These are phyloP conservation scores for Maconellicoccus hirsutus DNA, from an alignment of 1,140 invertebrate genomes.

Conservation along the genomic window DNA sequence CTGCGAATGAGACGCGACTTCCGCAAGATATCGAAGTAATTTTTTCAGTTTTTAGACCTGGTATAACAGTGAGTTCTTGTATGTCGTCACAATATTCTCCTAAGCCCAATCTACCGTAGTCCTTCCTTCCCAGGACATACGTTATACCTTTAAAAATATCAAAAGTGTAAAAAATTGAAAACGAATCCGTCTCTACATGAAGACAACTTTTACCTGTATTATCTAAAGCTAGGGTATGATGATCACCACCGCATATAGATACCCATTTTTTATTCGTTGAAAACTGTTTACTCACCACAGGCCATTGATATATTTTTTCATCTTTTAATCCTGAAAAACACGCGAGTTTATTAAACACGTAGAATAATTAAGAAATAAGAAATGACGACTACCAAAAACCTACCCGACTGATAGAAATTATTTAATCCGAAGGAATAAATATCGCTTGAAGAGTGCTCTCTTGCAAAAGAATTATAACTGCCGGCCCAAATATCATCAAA, in stretches of 20 bases:
- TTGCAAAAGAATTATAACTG: slow-evolving; percentile 69
- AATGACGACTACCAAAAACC: slow-evolving; percentile 29
- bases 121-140: slow-evolving; percentile 67
- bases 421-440: slow-evolving; percentile 87
- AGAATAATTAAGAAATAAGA: too few species aligned
- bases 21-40: slow-evolving; percentile 62
- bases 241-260: slow-evolving; percentile 58
- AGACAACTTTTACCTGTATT: slow-evolving; percentile 38
- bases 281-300: slow-evolving; percentile 19
- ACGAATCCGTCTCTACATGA: background rate
- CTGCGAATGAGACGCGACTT: slow-evolving; percentile 70
- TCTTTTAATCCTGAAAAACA: background rate
- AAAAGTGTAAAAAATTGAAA: slow-evolving; percentile 24
- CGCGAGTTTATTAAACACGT: too few species aligned
- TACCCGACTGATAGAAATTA: slow-evolving; percentile 83
- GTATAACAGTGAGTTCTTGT: slow-evolving; percentile 50
- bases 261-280: slow-evolving; percentile 40
- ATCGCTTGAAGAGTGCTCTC: slow-evolving; percentile 49
- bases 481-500: slow-evolving; percentile 76
- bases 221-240: slow-evolving; percentile 71
- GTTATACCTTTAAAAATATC: slow-evolving; percentile 41
- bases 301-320: background rate
- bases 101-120: slow-evolving; percentile 79
- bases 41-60: slow-evolving; percentile 46
- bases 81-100: slow-evolving; percentile 51